Evolutionary conservation across 2,797 vertebrate genomes (phyloP).

Genomic region (Danio jaintianensis): DNA sequence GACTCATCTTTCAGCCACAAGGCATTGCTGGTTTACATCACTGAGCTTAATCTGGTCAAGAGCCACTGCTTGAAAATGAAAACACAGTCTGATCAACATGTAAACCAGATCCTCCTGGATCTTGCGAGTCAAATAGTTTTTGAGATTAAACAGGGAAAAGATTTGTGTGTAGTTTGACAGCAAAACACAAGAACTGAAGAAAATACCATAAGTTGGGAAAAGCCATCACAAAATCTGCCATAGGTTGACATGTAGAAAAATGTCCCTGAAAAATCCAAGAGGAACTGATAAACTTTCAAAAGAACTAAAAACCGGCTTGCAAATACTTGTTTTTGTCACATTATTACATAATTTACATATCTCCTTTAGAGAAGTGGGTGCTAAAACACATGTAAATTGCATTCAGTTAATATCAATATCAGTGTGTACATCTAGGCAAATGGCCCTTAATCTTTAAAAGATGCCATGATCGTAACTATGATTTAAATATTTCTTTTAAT

Average conservation of each 20-base stretch:
- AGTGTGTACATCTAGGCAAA: not conserved
- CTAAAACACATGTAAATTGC: not conserved
- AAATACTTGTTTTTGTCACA: not conserved
- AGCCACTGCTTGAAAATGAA: not conserved
- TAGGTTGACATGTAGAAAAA: too few species aligned
- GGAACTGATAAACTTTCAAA: not conserved
- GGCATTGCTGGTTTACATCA: not conserved
- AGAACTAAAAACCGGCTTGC: not conserved
- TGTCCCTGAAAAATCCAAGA: too few species aligned
- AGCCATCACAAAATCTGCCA: too few species aligned
- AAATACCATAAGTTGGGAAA: too few species aligned
- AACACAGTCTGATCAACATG: not conserved
- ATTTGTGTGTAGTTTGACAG: too few species aligned
- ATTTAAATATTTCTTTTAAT: too few species aligned
- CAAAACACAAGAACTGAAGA: too few species aligned
- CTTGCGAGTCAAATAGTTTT: too few species aligned
- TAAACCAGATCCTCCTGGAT: too few species aligned
- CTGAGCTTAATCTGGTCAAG: not conserved
- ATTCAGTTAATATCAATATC: not conserved
- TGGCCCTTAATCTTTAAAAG: not conserved
- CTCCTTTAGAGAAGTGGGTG: not conserved
- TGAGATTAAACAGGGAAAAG: too few species aligned
- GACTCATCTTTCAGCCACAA: not conserved
- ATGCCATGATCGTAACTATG: not conserved
- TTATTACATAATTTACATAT: not conserved